Evolutionary conservation across 2,797 vertebrate species (phyloP), one percentile per base, ranked within the genome.

Genomic region (Eulemur coronatus): DNA sequence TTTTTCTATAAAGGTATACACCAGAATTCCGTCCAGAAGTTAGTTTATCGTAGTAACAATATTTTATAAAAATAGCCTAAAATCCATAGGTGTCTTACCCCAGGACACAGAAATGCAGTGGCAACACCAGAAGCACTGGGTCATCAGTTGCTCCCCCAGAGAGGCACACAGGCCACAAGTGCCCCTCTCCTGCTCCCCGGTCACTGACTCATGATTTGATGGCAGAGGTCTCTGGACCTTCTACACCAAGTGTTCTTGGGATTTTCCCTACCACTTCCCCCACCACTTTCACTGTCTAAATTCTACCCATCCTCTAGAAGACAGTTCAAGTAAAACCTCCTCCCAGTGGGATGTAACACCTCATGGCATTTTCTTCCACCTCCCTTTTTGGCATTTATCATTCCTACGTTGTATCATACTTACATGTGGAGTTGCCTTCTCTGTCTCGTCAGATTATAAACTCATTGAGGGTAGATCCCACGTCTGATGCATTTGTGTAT

Each of bases 21-120:
- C 59, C 73, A 20, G 20, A 90, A 90, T 95, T 79, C 52, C 80
- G 28, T 78, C 26, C 30, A 61, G 57, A 80, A 57, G 38, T 46
- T 93, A 79, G 13, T 50, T 89, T 87, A 6, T 75, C 33, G 70
- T 33, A 41, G 67, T 92, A 86, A 79, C 28, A 79, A 18, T 4
- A 78, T 57, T 87, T 95, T 38, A 63, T 65, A 75, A 84, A 94
- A 95, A 82, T 50, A 61, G 10, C 43, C 52, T 84, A 82, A 59
- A 59, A 10, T 24, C 55, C 43, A 18, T 18, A 67, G 14, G 22
- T 46, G 35, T 88, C 75, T 72, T 75, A 10, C 26, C 63, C 22
- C 28, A 70, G 59, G 43, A 63, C 55, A 43, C 9, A 67, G 89
- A 82, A 46, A 57, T 69, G 41, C n/a, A 69, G 61, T 28, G 28